phyloP scores from a whole-genome alignment of 2,797 vertebrate genomes.

The Rhabdophis nuchalis region DNA sequence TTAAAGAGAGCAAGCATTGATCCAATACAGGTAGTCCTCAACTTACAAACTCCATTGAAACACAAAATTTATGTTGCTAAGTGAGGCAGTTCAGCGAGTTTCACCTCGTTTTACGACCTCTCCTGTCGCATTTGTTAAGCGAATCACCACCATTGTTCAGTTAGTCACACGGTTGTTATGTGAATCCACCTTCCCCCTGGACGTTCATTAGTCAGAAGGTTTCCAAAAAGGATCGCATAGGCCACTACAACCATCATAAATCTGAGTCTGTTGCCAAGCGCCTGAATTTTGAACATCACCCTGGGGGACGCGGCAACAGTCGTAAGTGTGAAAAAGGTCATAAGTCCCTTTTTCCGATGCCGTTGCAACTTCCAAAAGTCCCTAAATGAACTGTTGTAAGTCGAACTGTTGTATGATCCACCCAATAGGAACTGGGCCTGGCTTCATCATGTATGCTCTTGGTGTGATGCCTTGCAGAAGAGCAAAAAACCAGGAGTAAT shows the following conservation, averaged over 20 bases:
- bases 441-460: neutral
- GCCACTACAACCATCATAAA: too few relatives aligned
- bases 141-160: neutral
- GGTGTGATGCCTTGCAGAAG: neutral
- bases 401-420: neutral
- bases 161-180: neutral
- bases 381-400: neutral
- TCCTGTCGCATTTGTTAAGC: neutral
- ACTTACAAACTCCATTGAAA: neutral
- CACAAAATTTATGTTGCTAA: neutral
- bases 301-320: neutral
- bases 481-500: neutral
- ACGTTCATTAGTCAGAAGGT: neutral
- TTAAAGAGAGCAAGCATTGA: neutral
- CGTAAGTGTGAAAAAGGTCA: neutral
- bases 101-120: neutral
- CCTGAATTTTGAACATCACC: too few relatives aligned
- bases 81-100: neutral
- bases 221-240: rapidly evolving
- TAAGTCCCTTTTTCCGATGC: neutral
- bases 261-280: too few relatives aligned
- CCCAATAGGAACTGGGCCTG: neutral
- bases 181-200: neutral
- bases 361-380: neutral
- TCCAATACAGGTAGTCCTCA: neutral